Evolutionary conservation across 2,888 invertebrate species (phyloP).

Genomic region (Cheilosia vulpina): DNA sequence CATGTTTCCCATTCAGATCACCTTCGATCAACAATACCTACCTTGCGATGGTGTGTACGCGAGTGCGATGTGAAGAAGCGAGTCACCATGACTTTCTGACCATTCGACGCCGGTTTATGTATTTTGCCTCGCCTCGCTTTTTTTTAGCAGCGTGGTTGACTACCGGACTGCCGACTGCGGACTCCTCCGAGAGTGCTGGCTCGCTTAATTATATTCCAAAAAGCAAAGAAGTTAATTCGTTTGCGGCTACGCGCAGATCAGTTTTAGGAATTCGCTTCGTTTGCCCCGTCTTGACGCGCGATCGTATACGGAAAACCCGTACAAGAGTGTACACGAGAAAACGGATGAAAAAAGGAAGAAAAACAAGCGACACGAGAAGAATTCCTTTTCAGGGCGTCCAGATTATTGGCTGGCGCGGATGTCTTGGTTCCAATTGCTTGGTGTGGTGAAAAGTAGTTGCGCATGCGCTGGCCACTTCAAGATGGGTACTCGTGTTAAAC

Average conservation of each 20-base stretch:
- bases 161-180: slow-evolving; percentile 55
- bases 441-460: slow-evolving; percentile 52
- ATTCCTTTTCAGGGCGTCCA: slow-evolving; percentile 70
- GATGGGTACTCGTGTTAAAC: slow-evolving; percentile 68
- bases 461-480: slow-evolving; percentile 27
- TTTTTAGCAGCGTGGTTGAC: slow-evolving; percentile 14
- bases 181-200: slow-evolving; percentile 18
- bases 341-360: slow-evolving; percentile 9
- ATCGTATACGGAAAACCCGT: slow-evolving; percentile 51
- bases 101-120: slow-evolving; percentile 63
- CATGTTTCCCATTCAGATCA: slow-evolving; percentile 74
- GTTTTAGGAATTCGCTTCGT: slow-evolving; percentile 60
- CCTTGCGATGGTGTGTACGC: not conserved
- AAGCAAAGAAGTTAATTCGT: slow-evolving; percentile 67
- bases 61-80: slow-evolving; percentile 25
- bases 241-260: slow-evolving; percentile 53
- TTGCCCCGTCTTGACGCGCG: slow-evolving; percentile 16
- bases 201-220: slow-evolving; percentile 72
- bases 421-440: not conserved
- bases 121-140: slow-evolving; percentile 28
- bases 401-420: slow-evolving; percentile 47
- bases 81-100: slow-evolving; percentile 63
- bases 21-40: slow-evolving; percentile 59
- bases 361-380: slow-evolving; percentile 34
- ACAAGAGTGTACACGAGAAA: slow-evolving; percentile 28